phyloP scores from a whole-genome alignment of 2,888 invertebrate genomes.

The Neoaliturus tenellus region DNA sequence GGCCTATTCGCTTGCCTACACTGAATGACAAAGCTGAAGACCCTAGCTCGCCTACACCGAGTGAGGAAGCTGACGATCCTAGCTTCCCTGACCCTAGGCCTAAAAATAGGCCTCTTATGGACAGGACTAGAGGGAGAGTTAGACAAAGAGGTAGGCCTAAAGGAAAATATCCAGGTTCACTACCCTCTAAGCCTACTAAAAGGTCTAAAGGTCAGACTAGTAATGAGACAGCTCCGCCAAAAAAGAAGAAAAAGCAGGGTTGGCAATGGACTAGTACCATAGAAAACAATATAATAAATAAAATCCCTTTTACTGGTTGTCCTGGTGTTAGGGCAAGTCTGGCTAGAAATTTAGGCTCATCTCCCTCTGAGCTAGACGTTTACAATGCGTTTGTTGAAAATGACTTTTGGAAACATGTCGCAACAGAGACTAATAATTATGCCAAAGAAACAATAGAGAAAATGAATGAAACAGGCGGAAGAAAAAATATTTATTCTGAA shows the following conservation, averaged over 20 bases:
- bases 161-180: neutral
- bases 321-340: neutral
- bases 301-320: constrained; percentile 3
- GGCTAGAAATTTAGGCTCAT: neutral
- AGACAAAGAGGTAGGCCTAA: neutral
- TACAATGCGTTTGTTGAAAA: neutral
- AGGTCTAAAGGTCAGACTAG: neutral
- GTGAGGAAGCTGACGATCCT: too few species aligned
- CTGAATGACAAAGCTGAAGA: too few species aligned
- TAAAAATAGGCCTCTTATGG: too few species aligned
- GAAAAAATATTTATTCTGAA: neutral
- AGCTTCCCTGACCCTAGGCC: too few species aligned
- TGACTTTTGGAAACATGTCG: neutral
- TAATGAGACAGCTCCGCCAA: neutral
- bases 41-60: too few species aligned
- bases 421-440: neutral
- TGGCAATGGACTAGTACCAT: neutral
- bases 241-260: neutral
- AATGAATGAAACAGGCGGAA: too few species aligned
- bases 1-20: too few species aligned
- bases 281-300: neutral
- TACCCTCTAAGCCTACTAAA: neutral
- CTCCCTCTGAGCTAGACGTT: neutral
- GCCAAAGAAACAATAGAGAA: too few species aligned
- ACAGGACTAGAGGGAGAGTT: too few species aligned